phyloP scores from a whole-genome alignment of 1,140 invertebrate species.

The Heliconius congener region DNA sequence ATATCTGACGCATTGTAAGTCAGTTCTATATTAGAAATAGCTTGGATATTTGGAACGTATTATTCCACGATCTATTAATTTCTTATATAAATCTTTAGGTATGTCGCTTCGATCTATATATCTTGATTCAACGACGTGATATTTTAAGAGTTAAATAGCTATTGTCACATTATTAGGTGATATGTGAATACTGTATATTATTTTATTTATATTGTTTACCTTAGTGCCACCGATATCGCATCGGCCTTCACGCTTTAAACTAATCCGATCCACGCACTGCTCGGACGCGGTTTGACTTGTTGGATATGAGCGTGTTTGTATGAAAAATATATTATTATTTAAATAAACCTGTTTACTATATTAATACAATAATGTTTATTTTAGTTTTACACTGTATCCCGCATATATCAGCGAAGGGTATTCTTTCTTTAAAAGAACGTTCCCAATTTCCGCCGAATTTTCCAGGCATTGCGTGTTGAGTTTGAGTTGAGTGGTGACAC shows the following conservation, averaged over 20 bases:
- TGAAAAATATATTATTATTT: neutral
- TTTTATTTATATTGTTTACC: slow-evolving; percentile 51
- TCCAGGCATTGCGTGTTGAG: no score
- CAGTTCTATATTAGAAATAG: neutral
- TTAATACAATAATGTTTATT: neutral
- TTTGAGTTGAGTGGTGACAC: no score
- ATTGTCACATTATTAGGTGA: slow-evolving; percentile 18
- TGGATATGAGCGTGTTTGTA: slow-evolving; percentile 31
- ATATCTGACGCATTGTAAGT: neutral
- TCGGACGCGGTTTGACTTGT: slow-evolving; percentile 48
- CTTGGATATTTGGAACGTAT: neutral
- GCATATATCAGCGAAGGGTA: no score
- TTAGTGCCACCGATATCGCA: slow-evolving; percentile 54
- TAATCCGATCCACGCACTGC: slow-evolving; percentile 53
- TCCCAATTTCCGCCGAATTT: no score
- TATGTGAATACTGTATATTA: slow-evolving; percentile 13
- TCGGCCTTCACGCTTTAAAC: slow-evolving; percentile 62
- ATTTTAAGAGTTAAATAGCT: neutral
- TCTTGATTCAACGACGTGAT: neutral
- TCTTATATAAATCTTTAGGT: no score
- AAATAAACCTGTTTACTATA: neutral
- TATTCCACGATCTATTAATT: slow-evolving; percentile 1
- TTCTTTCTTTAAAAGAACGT: no score
- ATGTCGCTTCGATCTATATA: neutral
- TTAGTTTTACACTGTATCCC: no score